Percentiles rank a stretch among this genome's conserved stretches.
Conservation (phyloP, 2,113 vertebrate genomes). For the Melospiza georgiana region DNA sequence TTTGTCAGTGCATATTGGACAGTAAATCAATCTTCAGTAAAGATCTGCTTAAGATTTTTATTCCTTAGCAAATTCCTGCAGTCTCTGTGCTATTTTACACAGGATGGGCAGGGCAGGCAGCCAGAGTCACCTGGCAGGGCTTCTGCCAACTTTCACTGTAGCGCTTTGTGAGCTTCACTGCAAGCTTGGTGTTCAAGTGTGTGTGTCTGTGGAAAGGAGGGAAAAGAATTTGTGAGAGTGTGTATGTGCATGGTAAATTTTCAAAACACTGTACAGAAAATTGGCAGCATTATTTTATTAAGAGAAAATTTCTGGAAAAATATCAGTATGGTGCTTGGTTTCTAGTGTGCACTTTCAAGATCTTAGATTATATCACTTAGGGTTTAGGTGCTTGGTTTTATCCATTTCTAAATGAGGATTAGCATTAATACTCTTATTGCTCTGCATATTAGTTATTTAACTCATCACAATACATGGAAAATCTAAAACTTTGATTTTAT, state of each 20-base stretch:
- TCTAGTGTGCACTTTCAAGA: not conserved
- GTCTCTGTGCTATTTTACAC: not conserved
- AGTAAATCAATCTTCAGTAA: conserved; percentile 15
- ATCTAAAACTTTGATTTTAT: not conserved
- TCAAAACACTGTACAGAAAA: not conserved
- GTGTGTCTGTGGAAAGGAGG: not conserved
- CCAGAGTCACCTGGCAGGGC: not conserved
- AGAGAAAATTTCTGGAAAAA: not conserved
- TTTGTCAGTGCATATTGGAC: not conserved
- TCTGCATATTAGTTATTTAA: not conserved
- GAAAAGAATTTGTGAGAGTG: fast-evolving
- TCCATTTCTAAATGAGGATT: not conserved
- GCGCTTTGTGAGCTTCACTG: not conserved
- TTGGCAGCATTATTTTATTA: not conserved
- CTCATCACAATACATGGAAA: fast-evolving
- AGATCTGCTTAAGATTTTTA: not conserved
- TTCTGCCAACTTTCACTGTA: not conserved
- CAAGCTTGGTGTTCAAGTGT: not conserved
- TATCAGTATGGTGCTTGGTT: not conserved
- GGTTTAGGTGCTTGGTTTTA: not conserved
- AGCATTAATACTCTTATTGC: not conserved
- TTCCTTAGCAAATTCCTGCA: not conserved
- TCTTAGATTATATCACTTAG: not conserved
- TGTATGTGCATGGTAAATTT: fast-evolving
- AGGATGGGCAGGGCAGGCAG: not conserved